phyloP scores from a whole-genome alignment of 2,888 invertebrate species.

The Pseudanteris insignis region DNA sequence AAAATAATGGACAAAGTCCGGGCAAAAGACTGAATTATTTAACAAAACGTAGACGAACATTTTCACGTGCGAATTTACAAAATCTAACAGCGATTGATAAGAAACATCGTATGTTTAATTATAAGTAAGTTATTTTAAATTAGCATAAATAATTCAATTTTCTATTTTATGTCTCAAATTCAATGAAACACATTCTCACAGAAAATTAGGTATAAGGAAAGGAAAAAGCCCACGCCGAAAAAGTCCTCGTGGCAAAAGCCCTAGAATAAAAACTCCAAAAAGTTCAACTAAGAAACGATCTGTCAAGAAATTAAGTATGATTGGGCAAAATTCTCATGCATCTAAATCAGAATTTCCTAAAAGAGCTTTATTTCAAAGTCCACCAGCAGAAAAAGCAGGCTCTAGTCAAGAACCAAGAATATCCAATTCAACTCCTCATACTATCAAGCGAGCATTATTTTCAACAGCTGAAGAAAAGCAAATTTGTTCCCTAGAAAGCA shows the following conservation, averaged over 20 bases:
- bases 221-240: conserved; percentile 69
- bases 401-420: conserved; percentile 58
- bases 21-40: conserved; percentile 81
- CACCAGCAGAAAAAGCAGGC: conserved; percentile 65
- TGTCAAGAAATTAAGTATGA: conserved; percentile 67
- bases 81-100: conserved; percentile 55
- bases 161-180: conserved; percentile 1
- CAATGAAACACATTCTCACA: too few species aligned
- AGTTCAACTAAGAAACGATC: conserved; percentile 72
- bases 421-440: conserved; percentile 66
- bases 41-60: conserved; percentile 78
- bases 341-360: conserved; percentile 71
- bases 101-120: conserved; percentile 73
- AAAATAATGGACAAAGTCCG: conserved; percentile 75
- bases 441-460: conserved; percentile 75
- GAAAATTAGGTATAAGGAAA: conserved; percentile 65
- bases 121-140: too few species aligned
- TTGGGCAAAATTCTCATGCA: conserved; percentile 60
- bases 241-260: conserved; percentile 70
- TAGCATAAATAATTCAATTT: conserved; percentile 1
- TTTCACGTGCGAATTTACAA: conserved; percentile 76
- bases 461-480: conserved; percentile 68
- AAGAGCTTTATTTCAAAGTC: conserved; percentile 80
- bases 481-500: conserved; percentile 48
- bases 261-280: conserved; percentile 69